Evolutionary conservation across 2,888 invertebrate genomes (phyloP).

Genomic region (Trichopria drosophilae): DNA sequence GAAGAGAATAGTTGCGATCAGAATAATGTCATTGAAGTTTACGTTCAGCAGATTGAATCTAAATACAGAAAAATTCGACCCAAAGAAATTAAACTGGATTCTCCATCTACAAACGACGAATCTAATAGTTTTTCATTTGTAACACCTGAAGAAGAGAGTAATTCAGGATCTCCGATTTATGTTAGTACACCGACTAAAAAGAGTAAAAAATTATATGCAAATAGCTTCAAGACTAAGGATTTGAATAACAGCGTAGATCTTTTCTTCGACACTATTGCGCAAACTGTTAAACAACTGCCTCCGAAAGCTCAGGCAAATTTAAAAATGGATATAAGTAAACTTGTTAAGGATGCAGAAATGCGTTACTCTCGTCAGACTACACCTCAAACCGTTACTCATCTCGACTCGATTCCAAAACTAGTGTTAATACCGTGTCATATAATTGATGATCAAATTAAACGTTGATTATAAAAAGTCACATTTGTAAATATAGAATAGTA

Average conservation of each 20-base stretch:
- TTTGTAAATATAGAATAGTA: no score
- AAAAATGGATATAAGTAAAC: constrained; percentile 53
- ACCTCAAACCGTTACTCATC: constrained; percentile 40
- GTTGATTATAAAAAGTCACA: no score
- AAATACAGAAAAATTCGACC: constrained; percentile 52
- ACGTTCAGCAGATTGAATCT: constrained; percentile 48
- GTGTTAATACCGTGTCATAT: constrained; percentile 54
- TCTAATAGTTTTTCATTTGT: constrained; percentile 15
- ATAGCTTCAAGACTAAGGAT: constrained; percentile 28
- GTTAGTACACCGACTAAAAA: constrained; percentile 29
- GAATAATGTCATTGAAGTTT: constrained; percentile 39
- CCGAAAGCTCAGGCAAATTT: constrained; percentile 50
- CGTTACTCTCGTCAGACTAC: constrained; percentile 34
- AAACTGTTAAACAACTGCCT: constrained; percentile 49
- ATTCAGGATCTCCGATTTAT: constrained; percentile 30
- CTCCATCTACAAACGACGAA: constrained; percentile 19
- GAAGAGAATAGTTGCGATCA: constrained; percentile 11
- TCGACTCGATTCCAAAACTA: constrained; percentile 52
- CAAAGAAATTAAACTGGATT: constrained; percentile 29
- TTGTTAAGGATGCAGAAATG: constrained; percentile 51
- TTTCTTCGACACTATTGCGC: constrained; percentile 53
- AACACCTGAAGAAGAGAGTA: constrained; percentile 8
- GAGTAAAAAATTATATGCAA: constrained; percentile 25
- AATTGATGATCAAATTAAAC: constrained; percentile 51
- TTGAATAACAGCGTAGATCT: constrained; percentile 45